phyloP scores from a whole-genome alignment of 1,140 invertebrate species.

The Tribolium castaneum region DNA sequence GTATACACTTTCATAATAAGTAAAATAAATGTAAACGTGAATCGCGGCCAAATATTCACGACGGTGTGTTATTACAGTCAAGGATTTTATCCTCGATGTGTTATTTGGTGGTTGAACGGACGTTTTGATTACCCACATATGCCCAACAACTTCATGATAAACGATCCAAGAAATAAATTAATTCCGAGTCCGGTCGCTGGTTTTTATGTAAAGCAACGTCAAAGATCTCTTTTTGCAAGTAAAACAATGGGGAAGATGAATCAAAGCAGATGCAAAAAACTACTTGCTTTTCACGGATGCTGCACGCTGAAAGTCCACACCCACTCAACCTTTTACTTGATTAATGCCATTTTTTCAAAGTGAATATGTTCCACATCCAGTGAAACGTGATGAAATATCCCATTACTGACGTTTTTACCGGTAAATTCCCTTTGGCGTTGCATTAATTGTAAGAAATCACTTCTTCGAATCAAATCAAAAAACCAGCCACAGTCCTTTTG shows the following conservation, averaged over 20 bases:
- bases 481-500: background rate
- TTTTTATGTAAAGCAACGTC: background rate
- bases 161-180: background rate
- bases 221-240: background rate
- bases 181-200: background rate
- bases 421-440: background rate
- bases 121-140: too few species aligned
- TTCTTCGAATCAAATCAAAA: background rate
- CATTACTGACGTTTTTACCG: background rate
- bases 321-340: conserved; percentile 3
- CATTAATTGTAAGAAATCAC: background rate
- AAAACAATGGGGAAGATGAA: conserved; percentile 3
- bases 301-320: background rate
- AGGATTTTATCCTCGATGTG: background rate
- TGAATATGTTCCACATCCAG: background rate
- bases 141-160: too few species aligned
- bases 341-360: conserved; percentile 2
- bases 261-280: conserved; percentile 5
- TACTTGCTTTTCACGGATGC: background rate
- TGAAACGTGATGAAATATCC: background rate
- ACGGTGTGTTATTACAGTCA: background rate
- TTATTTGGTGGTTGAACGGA: too few species aligned
- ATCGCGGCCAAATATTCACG: background rate
- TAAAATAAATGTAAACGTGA: too few species aligned
- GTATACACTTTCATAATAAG: background rate